Conservation (phyloP, 1,140 invertebrate genomes). For the Druon quercuslanigerum region DNA sequence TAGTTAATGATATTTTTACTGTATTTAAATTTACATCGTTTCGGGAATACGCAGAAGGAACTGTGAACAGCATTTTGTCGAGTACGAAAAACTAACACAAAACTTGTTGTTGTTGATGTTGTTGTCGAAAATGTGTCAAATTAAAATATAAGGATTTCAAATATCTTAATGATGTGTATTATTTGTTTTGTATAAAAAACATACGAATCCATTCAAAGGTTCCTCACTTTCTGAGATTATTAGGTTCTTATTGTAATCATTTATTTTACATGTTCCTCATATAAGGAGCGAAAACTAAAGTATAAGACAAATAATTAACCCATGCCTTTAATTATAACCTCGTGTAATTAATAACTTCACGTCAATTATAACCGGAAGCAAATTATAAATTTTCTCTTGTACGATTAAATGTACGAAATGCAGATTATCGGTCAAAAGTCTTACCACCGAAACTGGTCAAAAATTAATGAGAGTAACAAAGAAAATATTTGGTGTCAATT, state of each 20-base stretch:
- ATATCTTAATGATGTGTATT: constrained; percentile 48
- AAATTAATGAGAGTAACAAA: neutral
- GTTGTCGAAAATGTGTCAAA: constrained; percentile 72
- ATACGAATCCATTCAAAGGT: constrained; percentile 22
- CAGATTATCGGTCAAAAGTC: neutral
- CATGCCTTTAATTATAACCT: too few relatives aligned
- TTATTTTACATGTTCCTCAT: too few relatives aligned
- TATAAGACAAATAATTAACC: too few relatives aligned
- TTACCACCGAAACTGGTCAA: neutral
- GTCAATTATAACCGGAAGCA: too few relatives aligned
- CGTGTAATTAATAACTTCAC: too few relatives aligned
- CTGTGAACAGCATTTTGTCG: constrained; percentile 27
- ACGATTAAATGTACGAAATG: neutral
- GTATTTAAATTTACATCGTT: constrained; percentile 21
- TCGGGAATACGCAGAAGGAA: constrained; percentile 24
- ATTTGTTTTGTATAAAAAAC: constrained; percentile 29
- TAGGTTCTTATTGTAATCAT: too few relatives aligned
- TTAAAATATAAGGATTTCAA: constrained; percentile 73
- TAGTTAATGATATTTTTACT: constrained; percentile 17
- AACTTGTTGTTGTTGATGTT: constrained; percentile 70
- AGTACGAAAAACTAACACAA: constrained; percentile 54
- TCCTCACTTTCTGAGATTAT: neutral
- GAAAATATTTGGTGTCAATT: neutral
- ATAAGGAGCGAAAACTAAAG: too few relatives aligned
- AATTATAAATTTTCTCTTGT: neutral